Percentiles rank a stretch among this genome's conserved stretches.
Evolutionary conservation across 2,113 vertebrate species (phyloP).

Genomic region (Perca fluviatilis): DNA sequence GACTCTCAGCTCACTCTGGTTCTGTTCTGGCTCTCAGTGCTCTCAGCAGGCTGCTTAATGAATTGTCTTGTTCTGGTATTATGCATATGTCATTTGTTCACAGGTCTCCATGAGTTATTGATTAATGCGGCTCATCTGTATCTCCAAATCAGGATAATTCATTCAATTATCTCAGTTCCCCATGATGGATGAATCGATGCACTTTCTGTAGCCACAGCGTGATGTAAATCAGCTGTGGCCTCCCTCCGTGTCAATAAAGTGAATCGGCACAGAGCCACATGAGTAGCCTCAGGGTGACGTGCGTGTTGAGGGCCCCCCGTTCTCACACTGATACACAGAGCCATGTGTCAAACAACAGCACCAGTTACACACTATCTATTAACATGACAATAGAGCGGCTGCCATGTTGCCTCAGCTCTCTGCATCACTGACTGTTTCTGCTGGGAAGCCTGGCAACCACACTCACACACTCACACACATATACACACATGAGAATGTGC

Average conservation of each 20-base stretch:
- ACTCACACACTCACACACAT: not conserved
- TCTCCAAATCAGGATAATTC: not conserved
- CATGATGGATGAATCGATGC: not conserved
- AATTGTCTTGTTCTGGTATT: too few species aligned
- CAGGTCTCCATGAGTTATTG: too few species aligned
- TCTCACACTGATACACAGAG: slow-evolving; percentile 19
- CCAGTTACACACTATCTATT: slow-evolving; percentile 53
- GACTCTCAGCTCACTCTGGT: too few species aligned
- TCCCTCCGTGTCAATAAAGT: slow-evolving; percentile 12
- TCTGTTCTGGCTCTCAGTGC: too few species aligned
- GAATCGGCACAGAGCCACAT: slow-evolving; percentile 6
- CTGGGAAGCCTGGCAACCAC: slow-evolving; percentile 74
- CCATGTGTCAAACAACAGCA: slow-evolving; percentile 30
- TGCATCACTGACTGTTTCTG: slow-evolving; percentile 50
- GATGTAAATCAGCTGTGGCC: slow-evolving; percentile 20
- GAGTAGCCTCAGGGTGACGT: slow-evolving; percentile 24
- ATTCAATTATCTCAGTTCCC: not conserved
- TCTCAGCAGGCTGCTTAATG: too few species aligned
- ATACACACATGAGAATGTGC: not conserved
- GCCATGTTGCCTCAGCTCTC: slow-evolving; percentile 35
- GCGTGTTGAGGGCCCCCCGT: not conserved
- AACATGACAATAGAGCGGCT: slow-evolving; percentile 73
- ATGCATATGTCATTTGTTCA: too few species aligned
- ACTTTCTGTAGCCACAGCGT: not conserved
- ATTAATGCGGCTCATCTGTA: too few species aligned